Percentiles rank a stretch among this genome's conserved stretches.
Evolutionary conservation across 2,888 invertebrate species (phyloP).

Genomic region (Cryptus armator): DNA sequence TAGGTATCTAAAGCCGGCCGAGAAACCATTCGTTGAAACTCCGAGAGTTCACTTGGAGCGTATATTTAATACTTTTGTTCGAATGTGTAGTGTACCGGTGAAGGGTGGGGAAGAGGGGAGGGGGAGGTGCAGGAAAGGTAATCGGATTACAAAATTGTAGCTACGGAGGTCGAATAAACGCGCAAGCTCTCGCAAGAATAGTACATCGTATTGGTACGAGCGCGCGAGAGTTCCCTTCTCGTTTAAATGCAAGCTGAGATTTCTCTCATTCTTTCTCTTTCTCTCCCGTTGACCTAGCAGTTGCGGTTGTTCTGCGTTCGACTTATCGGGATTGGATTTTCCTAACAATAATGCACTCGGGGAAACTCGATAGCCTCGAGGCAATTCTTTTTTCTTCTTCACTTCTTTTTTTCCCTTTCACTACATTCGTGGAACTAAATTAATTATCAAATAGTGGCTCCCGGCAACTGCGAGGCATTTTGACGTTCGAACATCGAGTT

Average conservation of each 20-base stretch:
- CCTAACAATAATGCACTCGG: constrained; percentile 1
- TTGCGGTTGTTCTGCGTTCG: background rate
- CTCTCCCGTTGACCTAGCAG: background rate
- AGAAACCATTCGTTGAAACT: constrained; percentile 1
- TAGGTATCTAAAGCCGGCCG: background rate
- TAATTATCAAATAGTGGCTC: background rate
- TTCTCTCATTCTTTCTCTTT: background rate
- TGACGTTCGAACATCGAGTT: no score
- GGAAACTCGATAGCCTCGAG: background rate
- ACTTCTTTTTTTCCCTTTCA: background rate
- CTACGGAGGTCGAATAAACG: constrained; percentile 15
- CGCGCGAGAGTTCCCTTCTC: background rate
- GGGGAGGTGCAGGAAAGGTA: background rate
- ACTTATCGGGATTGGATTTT: background rate
- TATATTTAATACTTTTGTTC: constrained; percentile 10
- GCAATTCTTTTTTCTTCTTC: background rate
- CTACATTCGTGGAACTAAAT: background rate
- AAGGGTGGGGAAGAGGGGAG: background rate
- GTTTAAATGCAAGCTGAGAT: background rate
- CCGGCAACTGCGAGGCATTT: no score
- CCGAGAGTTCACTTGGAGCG: background rate
- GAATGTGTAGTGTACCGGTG: background rate
- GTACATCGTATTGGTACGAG: background rate
- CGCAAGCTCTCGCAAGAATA: constrained; percentile 6
- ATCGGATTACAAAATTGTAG: constrained; percentile 11